Conservation (phyloP, 2,888 invertebrate species). For the Altica lythri region DNA sequence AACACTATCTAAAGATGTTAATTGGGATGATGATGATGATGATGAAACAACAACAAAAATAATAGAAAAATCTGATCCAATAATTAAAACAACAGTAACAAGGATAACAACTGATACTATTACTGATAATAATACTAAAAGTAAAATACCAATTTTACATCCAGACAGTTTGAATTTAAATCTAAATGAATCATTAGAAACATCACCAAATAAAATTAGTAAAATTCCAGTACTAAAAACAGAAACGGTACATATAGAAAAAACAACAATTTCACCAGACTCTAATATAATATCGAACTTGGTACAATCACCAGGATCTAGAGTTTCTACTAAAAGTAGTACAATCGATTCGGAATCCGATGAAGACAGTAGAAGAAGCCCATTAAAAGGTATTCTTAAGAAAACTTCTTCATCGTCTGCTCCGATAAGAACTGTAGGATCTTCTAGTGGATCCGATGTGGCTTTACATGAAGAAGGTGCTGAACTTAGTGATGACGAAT, state of each 20-base stretch:
- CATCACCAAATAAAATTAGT: slow-evolving; percentile 52
- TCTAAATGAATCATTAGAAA: slow-evolving; percentile 31
- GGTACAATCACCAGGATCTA: slow-evolving; percentile 50
- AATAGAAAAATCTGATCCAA: slow-evolving; percentile 45
- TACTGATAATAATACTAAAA: slow-evolving; percentile 37
- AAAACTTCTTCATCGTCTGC: too few relatives aligned
- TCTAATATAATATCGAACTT: neutral
- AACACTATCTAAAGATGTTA: slow-evolving; percentile 54
- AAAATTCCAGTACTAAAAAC: slow-evolving; percentile 58
- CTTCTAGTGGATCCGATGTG: slow-evolving; percentile 68
- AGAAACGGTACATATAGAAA: slow-evolving; percentile 50
- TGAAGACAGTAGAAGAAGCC: slow-evolving; percentile 52
- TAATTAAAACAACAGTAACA: slow-evolving; percentile 54
- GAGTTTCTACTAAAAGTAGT: slow-evolving; percentile 49
- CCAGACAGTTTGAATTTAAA: slow-evolving; percentile 32
- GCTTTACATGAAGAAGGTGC: slow-evolving; percentile 67
- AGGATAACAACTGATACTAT: slow-evolving; percentile 44
- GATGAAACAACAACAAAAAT: slow-evolving; percentile 43
- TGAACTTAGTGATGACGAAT: slow-evolving; percentile 67
- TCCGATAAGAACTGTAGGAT: slow-evolving; percentile 62
- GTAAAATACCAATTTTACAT: slow-evolving; percentile 46
- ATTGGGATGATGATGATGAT: slow-evolving; percentile 54
- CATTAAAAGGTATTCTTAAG: slow-evolving; percentile 54
- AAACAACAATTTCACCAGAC: slow-evolving; percentile 47
- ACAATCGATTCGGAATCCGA: slow-evolving; percentile 58